Percentiles rank a stretch among this genome's conserved stretches.
These are phyloP conservation scores for Oryzias dopingdopingensis DNA, from an alignment of 2,797 vertebrate genomes.

Conservation along the genomic window DNA sequence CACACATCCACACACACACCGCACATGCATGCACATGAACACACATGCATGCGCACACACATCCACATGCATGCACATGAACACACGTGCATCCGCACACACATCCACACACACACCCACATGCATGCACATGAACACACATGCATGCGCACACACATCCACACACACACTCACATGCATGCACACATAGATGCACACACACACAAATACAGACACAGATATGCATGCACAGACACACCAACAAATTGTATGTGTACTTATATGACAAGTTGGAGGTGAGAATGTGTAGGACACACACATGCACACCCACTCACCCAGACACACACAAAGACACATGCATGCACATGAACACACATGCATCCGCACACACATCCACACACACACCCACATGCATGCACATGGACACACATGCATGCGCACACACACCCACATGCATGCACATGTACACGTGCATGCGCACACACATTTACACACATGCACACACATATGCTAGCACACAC, in stretches of 20 bases:
- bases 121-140: too few relatives aligned
- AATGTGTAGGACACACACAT: not conserved
- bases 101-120: not conserved
- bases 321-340: not conserved
- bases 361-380: conserved; percentile 2
- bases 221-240: too few relatives aligned
- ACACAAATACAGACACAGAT: not conserved
- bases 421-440: not conserved
- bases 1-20: too few relatives aligned
- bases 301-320: not conserved
- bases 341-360: too few relatives aligned
- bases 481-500: too few relatives aligned
- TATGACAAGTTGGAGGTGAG: too few relatives aligned
- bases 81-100: not conserved
- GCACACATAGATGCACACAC: not conserved
- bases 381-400: conserved; percentile 2
- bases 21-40: too few relatives aligned
- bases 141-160: too few relatives aligned
- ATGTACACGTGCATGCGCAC: not conserved
- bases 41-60: too few relatives aligned
- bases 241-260: too few relatives aligned
- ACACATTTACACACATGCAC: too few relatives aligned
- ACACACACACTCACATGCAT: conserved; percentile 10
- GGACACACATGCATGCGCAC: not conserved
- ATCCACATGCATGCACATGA: too few relatives aligned